Evolutionary conservation across 1,140 invertebrate genomes (phyloP).

Genomic region (Reticulitermes speratus): DNA sequence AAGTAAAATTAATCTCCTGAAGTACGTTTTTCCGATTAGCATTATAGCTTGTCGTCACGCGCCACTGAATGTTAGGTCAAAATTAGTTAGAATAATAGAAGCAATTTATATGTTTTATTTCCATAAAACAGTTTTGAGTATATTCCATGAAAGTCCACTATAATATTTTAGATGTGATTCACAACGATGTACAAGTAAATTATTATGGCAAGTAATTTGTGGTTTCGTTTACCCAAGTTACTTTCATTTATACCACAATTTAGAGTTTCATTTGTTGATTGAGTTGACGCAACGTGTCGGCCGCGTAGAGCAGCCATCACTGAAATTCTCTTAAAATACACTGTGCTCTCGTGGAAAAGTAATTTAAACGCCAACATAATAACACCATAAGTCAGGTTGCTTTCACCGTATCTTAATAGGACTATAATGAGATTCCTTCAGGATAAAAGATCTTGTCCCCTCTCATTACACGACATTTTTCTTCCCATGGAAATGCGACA

Average conservation of each 20-base stretch:
- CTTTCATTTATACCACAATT: neutral
- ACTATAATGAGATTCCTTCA: neutral
- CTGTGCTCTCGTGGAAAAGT: neutral
- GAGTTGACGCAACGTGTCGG: neutral
- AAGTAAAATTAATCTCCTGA: too few species aligned
- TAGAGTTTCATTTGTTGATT: neutral
- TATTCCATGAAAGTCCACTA: too few species aligned
- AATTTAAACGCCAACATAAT: neutral
- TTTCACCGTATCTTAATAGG: neutral
- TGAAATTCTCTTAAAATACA: neutral
- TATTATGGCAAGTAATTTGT: constrained; percentile 6
- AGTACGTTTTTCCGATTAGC: too few species aligned
- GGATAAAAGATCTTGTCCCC: neutral
- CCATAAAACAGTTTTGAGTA: too few species aligned
- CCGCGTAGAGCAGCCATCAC: neutral
- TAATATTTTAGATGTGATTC: neutral
- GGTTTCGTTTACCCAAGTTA: neutral
- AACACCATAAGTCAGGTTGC: neutral
- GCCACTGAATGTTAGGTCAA: too few species aligned
- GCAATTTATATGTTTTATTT: too few species aligned
- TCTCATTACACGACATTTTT: neutral
- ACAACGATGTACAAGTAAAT: neutral
- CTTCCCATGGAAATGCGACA: neutral
- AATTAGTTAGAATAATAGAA: too few species aligned
- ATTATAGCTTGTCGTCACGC: too few species aligned